phyloP scores from a whole-genome alignment of 2,888 invertebrate species.

The Lasioglossum oenotherae region DNA sequence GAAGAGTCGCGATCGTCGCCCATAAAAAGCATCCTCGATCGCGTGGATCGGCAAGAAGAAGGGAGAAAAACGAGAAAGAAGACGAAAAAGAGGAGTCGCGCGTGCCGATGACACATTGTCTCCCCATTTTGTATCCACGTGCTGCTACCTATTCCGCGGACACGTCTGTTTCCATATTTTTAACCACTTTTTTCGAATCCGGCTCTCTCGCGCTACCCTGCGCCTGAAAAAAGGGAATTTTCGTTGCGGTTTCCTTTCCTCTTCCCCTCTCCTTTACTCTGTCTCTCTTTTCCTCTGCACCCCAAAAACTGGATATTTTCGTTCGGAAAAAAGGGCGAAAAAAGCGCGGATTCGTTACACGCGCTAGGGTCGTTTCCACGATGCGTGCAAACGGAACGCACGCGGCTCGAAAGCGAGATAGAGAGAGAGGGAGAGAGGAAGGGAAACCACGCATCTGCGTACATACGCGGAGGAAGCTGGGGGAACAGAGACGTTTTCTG shows the following conservation, averaged over 20 bases:
- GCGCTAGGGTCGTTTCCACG: slow-evolving; percentile 60
- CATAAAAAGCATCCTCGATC: slow-evolving; percentile 11
- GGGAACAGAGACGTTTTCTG: slow-evolving; percentile 46
- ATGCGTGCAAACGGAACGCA: background rate
- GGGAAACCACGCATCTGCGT: slow-evolving; percentile 14
- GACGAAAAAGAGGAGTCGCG: slow-evolving; percentile 41
- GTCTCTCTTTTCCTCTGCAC: slow-evolving; percentile 74
- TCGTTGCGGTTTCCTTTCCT: slow-evolving; percentile 1
- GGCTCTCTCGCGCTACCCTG: background rate
- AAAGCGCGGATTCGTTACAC: slow-evolving; percentile 80
- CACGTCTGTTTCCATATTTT: slow-evolving; percentile 77
- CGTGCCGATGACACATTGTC: slow-evolving; percentile 73
- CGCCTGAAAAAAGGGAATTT: background rate
- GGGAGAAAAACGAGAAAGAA: background rate
- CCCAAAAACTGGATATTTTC: slow-evolving; percentile 77
- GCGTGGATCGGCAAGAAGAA: slow-evolving; percentile 9
- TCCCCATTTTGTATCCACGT: slow-evolving; percentile 69
- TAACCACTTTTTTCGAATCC: slow-evolving; percentile 74
- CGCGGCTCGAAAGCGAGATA: background rate
- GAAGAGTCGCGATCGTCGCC: background rate
- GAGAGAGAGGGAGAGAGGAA: slow-evolving; percentile 16
- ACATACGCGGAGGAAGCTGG: slow-evolving; percentile 9
- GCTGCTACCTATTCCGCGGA: slow-evolving; percentile 56
- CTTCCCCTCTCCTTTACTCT: background rate
- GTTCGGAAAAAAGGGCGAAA: slow-evolving; percentile 29